Conservation (phyloP, 2,113 vertebrate genomes). For the Scalopus aquaticus region DNA sequence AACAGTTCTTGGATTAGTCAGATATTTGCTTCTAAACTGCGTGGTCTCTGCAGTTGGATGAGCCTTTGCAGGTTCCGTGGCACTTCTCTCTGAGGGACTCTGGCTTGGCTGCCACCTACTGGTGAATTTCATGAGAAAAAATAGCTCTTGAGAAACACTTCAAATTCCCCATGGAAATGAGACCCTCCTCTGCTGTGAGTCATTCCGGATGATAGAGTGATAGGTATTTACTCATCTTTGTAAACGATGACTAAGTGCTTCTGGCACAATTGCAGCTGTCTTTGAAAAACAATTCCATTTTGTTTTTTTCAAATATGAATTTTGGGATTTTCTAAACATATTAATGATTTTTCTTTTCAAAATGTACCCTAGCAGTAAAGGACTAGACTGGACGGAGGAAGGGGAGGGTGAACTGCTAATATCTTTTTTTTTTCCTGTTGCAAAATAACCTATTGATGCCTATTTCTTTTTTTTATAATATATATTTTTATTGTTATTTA, state of each 20-base stretch:
- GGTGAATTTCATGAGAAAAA: slow-evolving; percentile 11
- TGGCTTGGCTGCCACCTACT: slow-evolving; percentile 58
- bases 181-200: slow-evolving; percentile 21
- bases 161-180: neutral
- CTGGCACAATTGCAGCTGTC: neutral
- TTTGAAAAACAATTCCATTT: slow-evolving; percentile 36
- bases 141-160: neutral
- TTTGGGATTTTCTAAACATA: slow-evolving; percentile 22
- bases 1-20: slow-evolving; percentile 26
- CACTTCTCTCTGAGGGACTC: neutral
- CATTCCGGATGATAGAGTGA: neutral
- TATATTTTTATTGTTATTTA: no score
- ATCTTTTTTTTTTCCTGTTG: no score
- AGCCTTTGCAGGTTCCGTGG: neutral
- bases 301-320: slow-evolving; percentile 31
- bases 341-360: slow-evolving; percentile 22
- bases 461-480: no score
- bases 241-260: slow-evolving; percentile 6
- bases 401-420: no score
- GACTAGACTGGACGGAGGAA: neutral
- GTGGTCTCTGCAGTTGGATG: neutral
- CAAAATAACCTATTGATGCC: no score
- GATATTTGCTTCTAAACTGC: neutral
- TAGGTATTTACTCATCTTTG: slow-evolving; percentile 43
- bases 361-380: neutral